A percentile compares a stretch with the other conserved stretches of the same genome.
phyloP scores from a whole-genome alignment of 2,888 invertebrate genomes.

The Cerastis rubricosa region DNA sequence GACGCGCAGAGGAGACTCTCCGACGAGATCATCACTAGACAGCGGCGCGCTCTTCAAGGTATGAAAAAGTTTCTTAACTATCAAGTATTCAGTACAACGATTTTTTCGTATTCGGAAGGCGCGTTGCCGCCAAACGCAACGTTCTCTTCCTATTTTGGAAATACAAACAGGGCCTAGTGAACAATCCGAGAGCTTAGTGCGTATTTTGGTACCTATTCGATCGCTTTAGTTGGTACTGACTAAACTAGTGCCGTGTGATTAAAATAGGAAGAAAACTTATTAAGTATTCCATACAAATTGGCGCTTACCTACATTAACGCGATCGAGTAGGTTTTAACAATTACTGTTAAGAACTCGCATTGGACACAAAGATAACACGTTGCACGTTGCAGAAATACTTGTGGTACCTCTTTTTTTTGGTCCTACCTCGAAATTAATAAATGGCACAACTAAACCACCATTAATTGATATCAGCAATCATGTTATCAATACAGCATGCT shows the following conservation, averaged over 20 bases:
- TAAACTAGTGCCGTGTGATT: no score
- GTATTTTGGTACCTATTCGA: not conserved
- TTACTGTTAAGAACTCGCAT: no score
- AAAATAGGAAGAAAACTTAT: no score
- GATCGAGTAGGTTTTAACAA: not conserved
- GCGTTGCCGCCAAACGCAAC: no score
- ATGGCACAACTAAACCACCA: not conserved
- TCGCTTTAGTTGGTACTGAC: not conserved
- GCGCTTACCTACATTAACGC: not conserved
- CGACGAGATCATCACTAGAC: conserved; percentile 97
- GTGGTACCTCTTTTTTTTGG: no score
- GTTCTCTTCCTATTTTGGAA: no score
- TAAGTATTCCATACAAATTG: no score
- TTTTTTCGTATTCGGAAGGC: no score
- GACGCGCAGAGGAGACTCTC: conserved; percentile 96
- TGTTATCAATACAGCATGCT: not conserved
- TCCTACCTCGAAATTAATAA: not conserved
- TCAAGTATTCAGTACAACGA: not conserved
- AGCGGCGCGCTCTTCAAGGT: conserved; percentile 96
- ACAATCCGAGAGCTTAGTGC: not conserved
- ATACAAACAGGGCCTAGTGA: no score
- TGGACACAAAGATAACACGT: no score
- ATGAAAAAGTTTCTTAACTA: conserved; percentile 36
- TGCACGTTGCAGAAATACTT: no score
- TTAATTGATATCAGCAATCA: not conserved